Conservation (phyloP, 2,797 vertebrate species). For the Epinephelus malabaricus region DNA sequence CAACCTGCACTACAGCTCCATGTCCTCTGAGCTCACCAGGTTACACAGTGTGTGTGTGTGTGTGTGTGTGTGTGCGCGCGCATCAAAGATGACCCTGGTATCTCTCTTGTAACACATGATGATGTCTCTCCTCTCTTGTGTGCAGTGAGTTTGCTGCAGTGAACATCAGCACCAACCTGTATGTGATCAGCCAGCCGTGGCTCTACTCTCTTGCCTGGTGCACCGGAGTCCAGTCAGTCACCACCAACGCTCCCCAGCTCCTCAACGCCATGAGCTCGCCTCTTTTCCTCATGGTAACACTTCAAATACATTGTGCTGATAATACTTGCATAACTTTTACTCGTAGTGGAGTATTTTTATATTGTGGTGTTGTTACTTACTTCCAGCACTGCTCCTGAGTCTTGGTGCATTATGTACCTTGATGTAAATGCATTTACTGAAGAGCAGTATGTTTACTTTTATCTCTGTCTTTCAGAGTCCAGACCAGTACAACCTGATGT, state of each 20-base stretch:
- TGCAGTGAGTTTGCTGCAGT: slow-evolving; percentile 83
- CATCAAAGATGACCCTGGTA: background rate
- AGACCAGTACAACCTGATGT: slow-evolving; percentile 87
- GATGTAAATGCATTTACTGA: too few relatives aligned
- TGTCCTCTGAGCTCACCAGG: slow-evolving; percentile 87
- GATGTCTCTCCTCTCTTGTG: background rate
- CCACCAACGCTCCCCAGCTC: slow-evolving; percentile 88
- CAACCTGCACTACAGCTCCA: slow-evolving; percentile 89
- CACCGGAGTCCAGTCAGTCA: slow-evolving; percentile 90
- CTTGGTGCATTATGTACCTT: too few relatives aligned
- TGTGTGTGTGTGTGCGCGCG: background rate
- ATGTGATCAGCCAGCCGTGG: slow-evolving; percentile 94
- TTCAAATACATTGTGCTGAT: too few relatives aligned
- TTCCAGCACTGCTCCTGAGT: too few relatives aligned
- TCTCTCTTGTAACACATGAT: background rate
- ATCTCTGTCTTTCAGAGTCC: slow-evolving; percentile 85
- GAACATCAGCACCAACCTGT: slow-evolving; percentile 94
- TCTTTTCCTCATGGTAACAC: slow-evolving; percentile 91
- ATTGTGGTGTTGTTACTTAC: too few relatives aligned
- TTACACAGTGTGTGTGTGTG: slow-evolving; percentile 48
- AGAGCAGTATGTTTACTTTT: background rate
- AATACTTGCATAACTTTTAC: too few relatives aligned
- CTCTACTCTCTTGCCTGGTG: slow-evolving; percentile 96
- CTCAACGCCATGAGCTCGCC: slow-evolving; percentile 85
- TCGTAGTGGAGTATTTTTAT: too few relatives aligned